Evolutionary conservation across 2,113 vertebrate species (phyloP), one percentile per base, ranked within the genome.

Genomic region (Vanacampus margaritifer): DNA sequence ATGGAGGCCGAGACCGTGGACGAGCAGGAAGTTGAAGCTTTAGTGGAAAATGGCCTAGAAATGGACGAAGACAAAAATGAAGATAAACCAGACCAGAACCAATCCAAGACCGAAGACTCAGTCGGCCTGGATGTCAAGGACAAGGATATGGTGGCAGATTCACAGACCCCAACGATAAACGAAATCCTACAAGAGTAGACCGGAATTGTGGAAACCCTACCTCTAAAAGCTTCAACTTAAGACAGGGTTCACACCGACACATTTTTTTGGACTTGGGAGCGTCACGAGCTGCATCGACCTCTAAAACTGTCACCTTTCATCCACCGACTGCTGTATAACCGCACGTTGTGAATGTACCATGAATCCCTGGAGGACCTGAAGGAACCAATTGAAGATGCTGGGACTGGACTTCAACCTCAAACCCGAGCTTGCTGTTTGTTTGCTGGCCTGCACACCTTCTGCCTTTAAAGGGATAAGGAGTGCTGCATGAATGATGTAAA

Each of bases 321-420:
- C 35, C 63, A 64, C 74, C 58, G 21, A 51, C 68, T 65, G 64
- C 73, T 73, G 67, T 72, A 74, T 37, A 69, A 77, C 81, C 76
- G 79, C 73, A 73, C 74, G 57, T 64, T 57, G 72, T 88, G 88
- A 90, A 90, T 89, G 86, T 89, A 90, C 58, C 71, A 63, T 19
- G 51, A 43, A 37, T 19, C 51, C 16, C 58, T 36, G 68, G 69
- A 69, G 48, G 67, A 57, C 67, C 78, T 70, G 74, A 68, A 74
- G 28, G 35, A 39, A 63, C 43, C 45, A 46, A 56, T 76, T 48
- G 58, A 69, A 35, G 43, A 60, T 35, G 32, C 43, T 19, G 23
- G 48, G n/a, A 46, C 12, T 23, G 1, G 26, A 32, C 45, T 35
- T 11, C 1, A 1, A 53, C 9, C 48, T 32, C 13, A 16, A 51